Percentiles rank a stretch among this genome's conserved stretches.
These are phyloP conservation scores for Anoplophora glabripennis DNA, from an alignment of 1,140 invertebrate genomes.

Conservation along the genomic window DNA sequence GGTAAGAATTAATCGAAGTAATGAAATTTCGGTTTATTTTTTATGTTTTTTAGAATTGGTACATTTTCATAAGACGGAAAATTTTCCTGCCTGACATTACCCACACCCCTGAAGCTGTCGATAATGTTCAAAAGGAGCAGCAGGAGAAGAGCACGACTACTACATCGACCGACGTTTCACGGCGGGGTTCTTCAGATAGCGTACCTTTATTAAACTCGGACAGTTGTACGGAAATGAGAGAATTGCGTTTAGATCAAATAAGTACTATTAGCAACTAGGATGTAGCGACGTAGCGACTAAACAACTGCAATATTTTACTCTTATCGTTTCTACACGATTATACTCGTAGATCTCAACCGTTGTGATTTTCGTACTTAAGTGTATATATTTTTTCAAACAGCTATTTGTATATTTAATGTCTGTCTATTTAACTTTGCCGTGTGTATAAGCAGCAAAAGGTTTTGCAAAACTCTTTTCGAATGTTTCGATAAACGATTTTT, in stretches of 20 bases:
- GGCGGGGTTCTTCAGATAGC: constrained; percentile 42
- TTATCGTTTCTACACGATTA: too few species aligned
- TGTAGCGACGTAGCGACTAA: too few species aligned
- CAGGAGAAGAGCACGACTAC: constrained; percentile 25
- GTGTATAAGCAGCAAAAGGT: too few species aligned
- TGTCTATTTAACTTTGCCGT: too few species aligned
- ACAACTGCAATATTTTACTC: too few species aligned
- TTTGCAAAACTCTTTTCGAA: too few species aligned
- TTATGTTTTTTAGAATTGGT: constrained; percentile 44
- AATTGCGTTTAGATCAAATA: constrained; percentile 30
- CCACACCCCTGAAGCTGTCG: constrained; percentile 25
- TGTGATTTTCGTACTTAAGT: too few species aligned
- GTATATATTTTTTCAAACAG: too few species aligned
- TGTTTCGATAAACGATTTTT: too few species aligned
- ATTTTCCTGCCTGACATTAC: constrained; percentile 38
- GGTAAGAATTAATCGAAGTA: constrained; percentile 47
- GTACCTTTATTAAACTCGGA: constrained; percentile 44
- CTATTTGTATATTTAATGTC: too few species aligned
- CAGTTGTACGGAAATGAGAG: constrained; percentile 42
- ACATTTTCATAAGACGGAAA: constrained; percentile 44
- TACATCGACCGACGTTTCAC: constrained; percentile 28
- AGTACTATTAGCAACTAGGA: constrained; percentile 10
- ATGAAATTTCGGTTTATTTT: neutral
- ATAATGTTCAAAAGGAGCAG: constrained; percentile 26
- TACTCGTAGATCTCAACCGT: too few species aligned